Percentiles rank a stretch among this genome's conserved stretches.
Evolutionary conservation across 2,797 vertebrate species (phyloP).

Genomic region (Melanogrammus aeglefinus): DNA sequence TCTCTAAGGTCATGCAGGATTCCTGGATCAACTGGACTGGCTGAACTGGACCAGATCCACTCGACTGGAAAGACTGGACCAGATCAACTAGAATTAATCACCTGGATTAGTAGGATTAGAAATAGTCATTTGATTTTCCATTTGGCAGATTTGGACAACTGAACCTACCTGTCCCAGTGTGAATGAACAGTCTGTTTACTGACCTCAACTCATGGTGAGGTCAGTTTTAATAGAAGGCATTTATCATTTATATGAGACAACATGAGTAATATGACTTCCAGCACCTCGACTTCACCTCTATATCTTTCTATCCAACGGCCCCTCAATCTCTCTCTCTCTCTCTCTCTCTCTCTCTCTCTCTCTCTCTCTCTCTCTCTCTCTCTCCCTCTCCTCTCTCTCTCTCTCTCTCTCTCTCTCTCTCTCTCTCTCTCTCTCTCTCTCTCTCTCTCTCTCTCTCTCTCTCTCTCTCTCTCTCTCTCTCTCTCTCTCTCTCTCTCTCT

Average conservation of each 20-base stretch:
- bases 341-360: neutral
- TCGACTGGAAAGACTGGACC: neutral
- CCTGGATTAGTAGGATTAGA: neutral
- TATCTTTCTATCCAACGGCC: neutral
- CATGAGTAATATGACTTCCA: neutral
- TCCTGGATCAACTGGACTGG: neutral
- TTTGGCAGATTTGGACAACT: neutral
- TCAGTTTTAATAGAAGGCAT: neutral
- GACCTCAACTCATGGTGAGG: neutral
- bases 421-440: neutral
- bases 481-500: neutral
- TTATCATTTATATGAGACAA: neutral
- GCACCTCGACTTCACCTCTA: slow-evolving; percentile 12
- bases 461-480: slow-evolving; percentile 1
- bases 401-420: neutral
- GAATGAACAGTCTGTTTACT: neutral
- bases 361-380: neutral
- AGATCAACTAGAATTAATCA: neutral
- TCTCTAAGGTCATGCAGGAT: neutral
- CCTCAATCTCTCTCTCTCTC: neutral
- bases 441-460: neutral
- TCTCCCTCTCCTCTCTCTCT: neutral
- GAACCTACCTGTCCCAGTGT: neutral
- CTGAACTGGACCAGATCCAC: neutral
- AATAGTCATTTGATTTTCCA: neutral